A percentile compares a stretch with the other conserved stretches of the same genome.
Conservation (phyloP, 2,113 vertebrate species). For the Suricata suricatta region DNA sequence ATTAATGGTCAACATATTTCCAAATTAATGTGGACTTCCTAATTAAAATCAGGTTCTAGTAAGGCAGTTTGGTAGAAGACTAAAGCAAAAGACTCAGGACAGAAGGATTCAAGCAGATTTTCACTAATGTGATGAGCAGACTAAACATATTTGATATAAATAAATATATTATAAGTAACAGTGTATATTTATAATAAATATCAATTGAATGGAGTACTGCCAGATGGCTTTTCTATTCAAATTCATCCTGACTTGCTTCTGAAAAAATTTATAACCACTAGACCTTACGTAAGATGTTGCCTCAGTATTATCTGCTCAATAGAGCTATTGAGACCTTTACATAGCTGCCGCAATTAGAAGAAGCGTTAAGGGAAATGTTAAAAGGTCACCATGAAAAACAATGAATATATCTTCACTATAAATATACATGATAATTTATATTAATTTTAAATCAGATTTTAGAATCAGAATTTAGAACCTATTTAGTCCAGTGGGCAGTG, state of each 20-base stretch:
- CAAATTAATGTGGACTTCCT: not conserved
- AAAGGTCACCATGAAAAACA: not conserved
- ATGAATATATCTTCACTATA: not conserved
- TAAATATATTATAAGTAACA: constrained; percentile 22
- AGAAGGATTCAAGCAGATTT: constrained; percentile 3
- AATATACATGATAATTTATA: not conserved
- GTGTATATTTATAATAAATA: constrained; percentile 29
- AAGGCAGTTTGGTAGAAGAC: not conserved
- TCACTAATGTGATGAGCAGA: not conserved
- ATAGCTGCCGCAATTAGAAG: not conserved
- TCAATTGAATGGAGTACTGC: not conserved
- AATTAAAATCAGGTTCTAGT: not conserved
- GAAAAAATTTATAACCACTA: not conserved
- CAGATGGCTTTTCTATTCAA: constrained; percentile 28
- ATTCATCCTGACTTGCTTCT: constrained; percentile 44
- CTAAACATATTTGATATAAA: not conserved
- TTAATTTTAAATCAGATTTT: constrained; percentile 38
- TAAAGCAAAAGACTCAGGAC: not conserved
- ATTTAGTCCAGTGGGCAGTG: not conserved
- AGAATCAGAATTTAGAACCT: not conserved
- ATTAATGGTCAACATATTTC: not conserved
- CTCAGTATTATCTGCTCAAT: not conserved
- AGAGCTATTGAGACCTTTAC: not conserved
- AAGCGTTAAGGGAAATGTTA: not conserved
- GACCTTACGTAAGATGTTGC: not conserved